Base-by-base conservation (phyloP, 2,113 vertebrate genomes). In the Chascanopsetta lugubris region DNA sequence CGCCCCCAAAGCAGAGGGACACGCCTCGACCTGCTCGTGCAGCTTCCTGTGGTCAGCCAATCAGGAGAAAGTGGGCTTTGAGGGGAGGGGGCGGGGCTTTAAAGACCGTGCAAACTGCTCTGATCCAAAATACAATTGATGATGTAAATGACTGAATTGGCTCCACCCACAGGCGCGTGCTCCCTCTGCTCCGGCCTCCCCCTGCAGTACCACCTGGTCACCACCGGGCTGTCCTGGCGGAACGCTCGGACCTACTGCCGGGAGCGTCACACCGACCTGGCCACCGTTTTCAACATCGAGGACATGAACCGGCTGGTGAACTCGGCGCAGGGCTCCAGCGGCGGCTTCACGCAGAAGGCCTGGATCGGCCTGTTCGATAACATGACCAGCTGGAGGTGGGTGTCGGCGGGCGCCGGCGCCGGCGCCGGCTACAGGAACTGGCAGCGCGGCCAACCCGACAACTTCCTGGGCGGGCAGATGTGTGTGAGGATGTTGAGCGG, bases 351-450 rank as follows among this genome's bases (percentile, higher is more conserved):
- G 0, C 4, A 2, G 13, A 20, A 6, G 30, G 71, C 55, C 22
- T 74, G 71, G 71, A 74, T 74, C 8, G 61, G 70, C 8, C 70
- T 73, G 18, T 22, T 38, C 1, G 38, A 65, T 13, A 59, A 65
- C 55, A 36, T 59, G 20, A 29, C 27, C 27, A 59, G 21, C 61
- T 73, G 54, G 61, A 65, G 22, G 38, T 73, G 70, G 70, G 65
- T 61, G 0, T 25, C 43, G 3, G 21, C 61, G 22, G 36, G 27
- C n/a, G n/a, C n/a, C n/a, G n/a, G n/a, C n/a, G n/a, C n/a, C 46
- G 0, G 29, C 1, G 0, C 0, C 6, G 0, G 3, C 27, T 66
- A 59, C 54, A 73, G 54, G 22, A 59, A 47, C 27, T 73, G 70
- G 70, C 22, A 24, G 4, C 8, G 6, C 8, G n/a, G 13, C 22